A percentile compares a stretch with the other conserved stretches of the same genome.
Conservation (phyloP, 2,113 vertebrate species). For the Acanthisitta chloris region DNA sequence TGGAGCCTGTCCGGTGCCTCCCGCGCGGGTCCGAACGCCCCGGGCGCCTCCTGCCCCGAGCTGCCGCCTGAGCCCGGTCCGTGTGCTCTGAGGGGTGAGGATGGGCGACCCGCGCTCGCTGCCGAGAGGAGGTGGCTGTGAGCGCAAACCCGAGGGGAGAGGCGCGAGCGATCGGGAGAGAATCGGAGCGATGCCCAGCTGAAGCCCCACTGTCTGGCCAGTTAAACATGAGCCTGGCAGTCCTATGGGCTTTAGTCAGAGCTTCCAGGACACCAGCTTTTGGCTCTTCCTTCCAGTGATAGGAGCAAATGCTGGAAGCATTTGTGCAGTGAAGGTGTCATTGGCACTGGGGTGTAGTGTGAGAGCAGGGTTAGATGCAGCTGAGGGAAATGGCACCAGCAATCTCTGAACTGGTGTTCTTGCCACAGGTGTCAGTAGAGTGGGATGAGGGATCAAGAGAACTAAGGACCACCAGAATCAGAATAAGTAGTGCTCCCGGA, state of each 20-base stretch:
- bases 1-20: not conserved
- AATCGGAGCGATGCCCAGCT: rapidly evolving
- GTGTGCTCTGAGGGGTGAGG: not conserved
- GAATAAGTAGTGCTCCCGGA: too few relatives aligned
- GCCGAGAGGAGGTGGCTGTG: not conserved
- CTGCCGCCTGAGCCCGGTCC: not conserved
- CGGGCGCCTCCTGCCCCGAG: not conserved
- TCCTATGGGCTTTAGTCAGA: not conserved
- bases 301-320: not conserved
- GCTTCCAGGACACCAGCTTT: not conserved
- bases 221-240: not conserved
- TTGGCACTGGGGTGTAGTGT: not conserved
- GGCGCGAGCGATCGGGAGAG: not conserved
- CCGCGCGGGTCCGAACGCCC: not conserved
- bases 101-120: not conserved
- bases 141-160: not conserved
- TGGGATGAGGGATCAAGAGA: not conserved
- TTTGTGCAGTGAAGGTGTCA: not conserved
- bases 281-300: not conserved
- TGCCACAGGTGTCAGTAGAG: not conserved
- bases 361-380: not conserved
- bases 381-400: not conserved
- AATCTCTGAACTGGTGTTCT: not conserved
- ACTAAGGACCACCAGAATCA: not conserved
- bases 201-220: not conserved